Conservation (phyloP, 2,888 invertebrate genomes). For the Nineta flava region DNA sequence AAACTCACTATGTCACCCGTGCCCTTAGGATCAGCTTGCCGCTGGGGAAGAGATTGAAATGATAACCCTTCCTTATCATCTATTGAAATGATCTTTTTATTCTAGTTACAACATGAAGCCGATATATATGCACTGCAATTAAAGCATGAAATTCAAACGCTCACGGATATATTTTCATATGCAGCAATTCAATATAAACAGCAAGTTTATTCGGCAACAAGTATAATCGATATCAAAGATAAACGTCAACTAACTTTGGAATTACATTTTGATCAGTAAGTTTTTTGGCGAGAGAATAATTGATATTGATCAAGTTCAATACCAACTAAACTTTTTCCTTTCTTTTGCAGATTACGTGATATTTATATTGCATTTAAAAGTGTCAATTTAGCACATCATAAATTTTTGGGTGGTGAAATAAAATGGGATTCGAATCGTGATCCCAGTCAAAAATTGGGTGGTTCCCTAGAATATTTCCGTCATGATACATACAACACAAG, state of each 20-base stretch:
- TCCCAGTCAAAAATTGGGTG: constrained; percentile 53
- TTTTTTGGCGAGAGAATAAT: constrained; percentile 10
- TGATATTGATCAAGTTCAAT: neutral
- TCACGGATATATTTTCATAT: constrained; percentile 43
- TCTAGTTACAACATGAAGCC: constrained; percentile 43
- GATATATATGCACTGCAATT: constrained; percentile 50
- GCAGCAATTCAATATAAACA: constrained; percentile 49
- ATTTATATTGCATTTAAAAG: constrained; percentile 51
- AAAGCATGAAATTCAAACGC: constrained; percentile 42
- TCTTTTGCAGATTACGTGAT: constrained; percentile 51
- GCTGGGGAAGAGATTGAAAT: too few species aligned
- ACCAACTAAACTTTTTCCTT: neutral
- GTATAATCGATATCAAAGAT: constrained; percentile 47
- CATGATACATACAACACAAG: constrained; percentile 43
- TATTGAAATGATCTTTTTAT: constrained; percentile 8
- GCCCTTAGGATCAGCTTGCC: too few species aligned
- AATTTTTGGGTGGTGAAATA: constrained; percentile 52
- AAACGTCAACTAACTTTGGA: constrained; percentile 50
- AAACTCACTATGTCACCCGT: too few species aligned
- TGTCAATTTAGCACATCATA: constrained; percentile 38
- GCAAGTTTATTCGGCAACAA: constrained; percentile 49
- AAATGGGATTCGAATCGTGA: constrained; percentile 81
- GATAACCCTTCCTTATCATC: too few species aligned
- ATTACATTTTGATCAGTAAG: constrained; percentile 64
- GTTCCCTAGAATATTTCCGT: constrained; percentile 43